Conservation (phyloP, 2,888 invertebrate genomes). For the Diaphora mendica region DNA sequence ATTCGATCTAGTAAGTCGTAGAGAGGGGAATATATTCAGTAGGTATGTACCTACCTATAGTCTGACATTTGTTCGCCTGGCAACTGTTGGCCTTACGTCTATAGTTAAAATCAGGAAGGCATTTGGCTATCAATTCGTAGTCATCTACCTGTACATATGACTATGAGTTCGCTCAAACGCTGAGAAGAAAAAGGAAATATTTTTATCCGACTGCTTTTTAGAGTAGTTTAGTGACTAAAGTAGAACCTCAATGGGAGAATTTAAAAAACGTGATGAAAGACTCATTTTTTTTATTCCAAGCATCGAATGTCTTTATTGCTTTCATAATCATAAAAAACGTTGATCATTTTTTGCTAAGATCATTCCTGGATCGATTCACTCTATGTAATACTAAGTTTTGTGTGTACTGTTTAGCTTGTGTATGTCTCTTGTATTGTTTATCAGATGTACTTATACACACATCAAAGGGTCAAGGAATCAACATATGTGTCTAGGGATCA, state of each 20-base stretch:
- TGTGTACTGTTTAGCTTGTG: no score
- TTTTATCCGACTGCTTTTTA: no score
- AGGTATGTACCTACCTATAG: conserved; percentile 10
- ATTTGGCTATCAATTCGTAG: not conserved
- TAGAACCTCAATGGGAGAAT: not conserved
- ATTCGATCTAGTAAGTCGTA: conserved; percentile 29
- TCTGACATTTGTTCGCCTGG: conserved; percentile 23
- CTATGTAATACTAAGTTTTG: no score
- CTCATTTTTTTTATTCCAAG: not conserved
- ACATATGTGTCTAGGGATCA: no score
- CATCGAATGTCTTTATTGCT: not conserved
- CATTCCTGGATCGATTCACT: not conserved
- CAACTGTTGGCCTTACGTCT: conserved; percentile 17
- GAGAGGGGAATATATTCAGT: conserved; percentile 20
- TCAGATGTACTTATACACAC: not conserved
- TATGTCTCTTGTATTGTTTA: not conserved
- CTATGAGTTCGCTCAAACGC: not conserved
- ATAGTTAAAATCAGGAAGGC: conserved; percentile 18
- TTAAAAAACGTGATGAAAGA: not conserved
- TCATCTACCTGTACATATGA: not conserved
- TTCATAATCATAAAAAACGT: not conserved
- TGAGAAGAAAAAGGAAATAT: not conserved
- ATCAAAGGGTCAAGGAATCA: no score
- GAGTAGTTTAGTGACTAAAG: no score
- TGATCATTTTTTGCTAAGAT: not conserved